Evolutionary conservation across 2,113 vertebrate species (phyloP).

Genomic region (Microcebus jonahi): DNA sequence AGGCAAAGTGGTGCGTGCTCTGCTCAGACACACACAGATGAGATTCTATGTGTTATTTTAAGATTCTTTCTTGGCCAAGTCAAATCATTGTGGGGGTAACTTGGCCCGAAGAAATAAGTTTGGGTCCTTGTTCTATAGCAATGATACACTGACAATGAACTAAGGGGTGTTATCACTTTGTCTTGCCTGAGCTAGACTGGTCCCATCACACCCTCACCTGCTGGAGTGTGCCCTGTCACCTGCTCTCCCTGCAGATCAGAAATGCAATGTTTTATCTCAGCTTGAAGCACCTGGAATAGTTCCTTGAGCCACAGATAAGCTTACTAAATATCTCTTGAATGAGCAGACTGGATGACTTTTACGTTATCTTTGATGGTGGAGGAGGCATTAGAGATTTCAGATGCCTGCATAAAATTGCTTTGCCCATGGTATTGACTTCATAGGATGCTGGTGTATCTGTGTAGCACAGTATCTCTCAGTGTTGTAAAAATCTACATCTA

Average conservation of each 20-base stretch:
- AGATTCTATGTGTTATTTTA: background rate
- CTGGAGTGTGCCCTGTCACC: accelerated
- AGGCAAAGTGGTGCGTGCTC: accelerated
- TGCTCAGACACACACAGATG: too few species aligned
- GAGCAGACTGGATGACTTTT: background rate
- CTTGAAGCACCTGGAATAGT: background rate
- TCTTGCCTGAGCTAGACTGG: accelerated
- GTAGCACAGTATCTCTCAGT: accelerated
- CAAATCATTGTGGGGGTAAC: accelerated
- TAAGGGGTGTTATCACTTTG: accelerated
- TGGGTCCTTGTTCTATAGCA: background rate
- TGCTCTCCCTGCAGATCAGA: background rate
- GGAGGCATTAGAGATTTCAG: background rate
- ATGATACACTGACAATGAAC: accelerated
- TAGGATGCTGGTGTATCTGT: background rate
- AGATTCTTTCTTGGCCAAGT: background rate
- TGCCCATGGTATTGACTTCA: accelerated
- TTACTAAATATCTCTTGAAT: background rate
- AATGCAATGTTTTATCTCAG: background rate
- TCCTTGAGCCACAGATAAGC: too few species aligned
- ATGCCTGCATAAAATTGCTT: background rate
- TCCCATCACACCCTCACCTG: too few species aligned
- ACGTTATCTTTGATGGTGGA: background rate
- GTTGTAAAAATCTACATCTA: background rate
- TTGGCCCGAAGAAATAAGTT: background rate